A percentile compares a stretch with the other conserved stretches of the same genome.
Evolutionary conservation across 2,113 vertebrate species (phyloP).

Genomic region (Tragelaphus strepsiceros): DNA sequence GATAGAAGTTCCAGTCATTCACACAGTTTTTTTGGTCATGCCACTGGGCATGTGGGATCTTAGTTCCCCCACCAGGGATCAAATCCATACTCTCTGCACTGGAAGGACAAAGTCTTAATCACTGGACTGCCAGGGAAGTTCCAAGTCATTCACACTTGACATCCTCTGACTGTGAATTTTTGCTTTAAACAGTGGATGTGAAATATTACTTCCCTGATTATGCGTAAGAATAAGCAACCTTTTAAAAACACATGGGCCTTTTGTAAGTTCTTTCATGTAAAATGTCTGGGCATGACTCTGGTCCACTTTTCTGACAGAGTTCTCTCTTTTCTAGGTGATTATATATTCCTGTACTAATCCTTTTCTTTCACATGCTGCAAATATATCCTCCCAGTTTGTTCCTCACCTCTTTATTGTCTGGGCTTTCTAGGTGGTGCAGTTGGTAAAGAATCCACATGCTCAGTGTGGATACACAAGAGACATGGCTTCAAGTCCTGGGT

Average conservation of each 20-base stretch:
- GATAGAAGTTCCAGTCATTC: background rate
- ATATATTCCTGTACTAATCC: background rate
- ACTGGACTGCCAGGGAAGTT: background rate
- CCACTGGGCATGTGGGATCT: background rate
- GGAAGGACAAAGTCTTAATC: background rate
- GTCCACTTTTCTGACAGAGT: background rate
- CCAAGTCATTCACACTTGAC: background rate
- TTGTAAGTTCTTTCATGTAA: background rate
- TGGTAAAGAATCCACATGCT: background rate
- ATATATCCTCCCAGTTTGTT: background rate
- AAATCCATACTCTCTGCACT: background rate
- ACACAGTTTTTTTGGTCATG: background rate
- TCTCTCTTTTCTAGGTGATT: background rate
- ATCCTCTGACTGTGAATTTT: background rate
- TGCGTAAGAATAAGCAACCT: background rate
- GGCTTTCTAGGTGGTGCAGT: background rate
- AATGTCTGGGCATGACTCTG: background rate
- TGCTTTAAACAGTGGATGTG: background rate
- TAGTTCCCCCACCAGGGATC: background rate
- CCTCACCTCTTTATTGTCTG: background rate
- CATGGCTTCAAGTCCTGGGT: background rate
- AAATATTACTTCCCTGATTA: background rate
- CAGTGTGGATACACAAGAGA: background rate
- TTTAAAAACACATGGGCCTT: background rate
- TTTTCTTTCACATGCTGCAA: background rate